Evolutionary conservation across 2,113 vertebrate species (phyloP).

Genomic region (Melospiza melodia): DNA sequence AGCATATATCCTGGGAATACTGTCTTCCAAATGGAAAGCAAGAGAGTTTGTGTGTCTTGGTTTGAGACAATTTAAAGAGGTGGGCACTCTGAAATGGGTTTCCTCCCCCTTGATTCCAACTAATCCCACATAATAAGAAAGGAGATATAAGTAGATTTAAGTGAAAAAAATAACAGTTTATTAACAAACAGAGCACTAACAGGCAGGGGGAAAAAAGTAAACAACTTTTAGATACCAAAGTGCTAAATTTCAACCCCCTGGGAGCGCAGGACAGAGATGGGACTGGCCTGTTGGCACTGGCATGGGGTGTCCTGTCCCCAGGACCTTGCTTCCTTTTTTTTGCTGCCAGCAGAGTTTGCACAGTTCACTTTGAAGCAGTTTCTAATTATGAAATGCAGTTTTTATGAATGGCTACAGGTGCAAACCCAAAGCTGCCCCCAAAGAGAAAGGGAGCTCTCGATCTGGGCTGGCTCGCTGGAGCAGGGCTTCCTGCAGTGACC

Average conservation of each 20-base stretch:
- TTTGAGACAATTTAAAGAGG: neutral
- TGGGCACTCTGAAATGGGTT: neutral
- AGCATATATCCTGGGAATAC: neutral
- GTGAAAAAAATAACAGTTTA: neutral
- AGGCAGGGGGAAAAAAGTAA: neutral
- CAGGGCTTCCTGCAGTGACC: fast-evolving
- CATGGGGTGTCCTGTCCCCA: neutral
- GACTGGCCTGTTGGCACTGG: neutral
- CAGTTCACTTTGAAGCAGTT: neutral
- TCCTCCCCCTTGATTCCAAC: neutral
- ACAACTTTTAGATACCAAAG: neutral
- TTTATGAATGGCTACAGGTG: neutral
- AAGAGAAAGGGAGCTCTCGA: fast-evolving
- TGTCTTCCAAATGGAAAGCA: neutral
- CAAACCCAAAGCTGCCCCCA: neutral
- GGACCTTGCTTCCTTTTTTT: neutral
- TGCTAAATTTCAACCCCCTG: fast-evolving
- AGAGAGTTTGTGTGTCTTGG: neutral
- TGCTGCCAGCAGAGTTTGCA: neutral
- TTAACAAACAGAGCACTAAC: neutral
- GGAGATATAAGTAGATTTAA: neutral
- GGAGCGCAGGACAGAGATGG: fast-evolving
- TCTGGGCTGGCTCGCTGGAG: neutral
- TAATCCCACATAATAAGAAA: neutral
- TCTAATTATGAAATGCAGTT: neutral